Conservation (phyloP, 2,888 invertebrate genomes). For the Drosophila diplacantha region DNA sequence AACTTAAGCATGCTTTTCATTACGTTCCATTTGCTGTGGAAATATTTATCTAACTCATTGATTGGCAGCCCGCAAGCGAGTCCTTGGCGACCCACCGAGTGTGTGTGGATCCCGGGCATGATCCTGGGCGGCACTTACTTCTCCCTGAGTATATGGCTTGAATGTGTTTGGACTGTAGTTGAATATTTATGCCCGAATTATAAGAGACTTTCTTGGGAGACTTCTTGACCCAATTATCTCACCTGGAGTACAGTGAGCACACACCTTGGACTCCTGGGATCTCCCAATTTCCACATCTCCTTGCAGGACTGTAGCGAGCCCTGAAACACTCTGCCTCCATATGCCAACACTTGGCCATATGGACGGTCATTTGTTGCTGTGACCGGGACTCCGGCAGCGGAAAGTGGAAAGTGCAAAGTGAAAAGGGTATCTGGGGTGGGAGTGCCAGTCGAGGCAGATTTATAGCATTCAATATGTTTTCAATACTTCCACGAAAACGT, state of each 20-base stretch:
- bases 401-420: background rate
- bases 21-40: conserved; percentile 55
- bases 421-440: background rate
- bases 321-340: background rate
- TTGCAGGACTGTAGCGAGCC: background rate
- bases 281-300: background rate
- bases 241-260: too few species aligned
- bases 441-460: conserved; percentile 45
- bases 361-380: conserved; percentile 39
- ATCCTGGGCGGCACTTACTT: background rate
- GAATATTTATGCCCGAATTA: background rate
- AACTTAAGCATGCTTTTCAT: conserved; percentile 51
- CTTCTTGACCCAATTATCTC: conserved; percentile 3
- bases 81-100: conserved; percentile 16
- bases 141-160: background rate
- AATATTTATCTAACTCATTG: conserved; percentile 56
- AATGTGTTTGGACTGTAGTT: background rate
- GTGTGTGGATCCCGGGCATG: conserved; percentile 1
- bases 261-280: background rate
- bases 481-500: conserved; percentile 59
- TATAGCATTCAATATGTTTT: conserved; percentile 64
- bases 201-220: background rate
- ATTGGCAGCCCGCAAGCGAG: conserved; percentile 33
- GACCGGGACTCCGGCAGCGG: conserved; percentile 1
- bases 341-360: conserved; percentile 19